phyloP scores from a whole-genome alignment of 2,797 vertebrate genomes.

The Hypotaenidia okinawae region DNA sequence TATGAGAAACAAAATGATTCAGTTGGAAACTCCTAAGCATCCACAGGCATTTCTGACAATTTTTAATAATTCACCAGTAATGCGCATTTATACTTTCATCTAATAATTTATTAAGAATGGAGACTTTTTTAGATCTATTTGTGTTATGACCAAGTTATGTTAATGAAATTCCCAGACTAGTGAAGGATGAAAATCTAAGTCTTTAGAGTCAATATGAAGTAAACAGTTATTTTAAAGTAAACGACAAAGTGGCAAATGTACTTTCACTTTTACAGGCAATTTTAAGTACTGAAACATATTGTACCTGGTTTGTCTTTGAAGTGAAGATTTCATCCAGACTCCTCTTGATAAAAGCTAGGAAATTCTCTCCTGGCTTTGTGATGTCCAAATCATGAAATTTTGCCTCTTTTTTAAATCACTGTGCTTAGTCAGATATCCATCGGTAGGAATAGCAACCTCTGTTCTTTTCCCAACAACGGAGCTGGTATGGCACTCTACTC shows the following conservation, averaged over 20 bases:
- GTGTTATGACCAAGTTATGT: neutral
- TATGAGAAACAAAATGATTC: neutral
- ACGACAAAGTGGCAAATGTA: neutral
- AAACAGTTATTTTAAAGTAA: neutral
- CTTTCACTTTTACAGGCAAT: neutral
- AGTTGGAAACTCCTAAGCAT: neutral
- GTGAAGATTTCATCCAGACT: neutral
- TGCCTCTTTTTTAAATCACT: neutral
- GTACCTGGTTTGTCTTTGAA: neutral
- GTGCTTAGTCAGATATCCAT: neutral
- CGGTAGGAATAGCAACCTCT: neutral
- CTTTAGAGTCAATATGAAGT: neutral
- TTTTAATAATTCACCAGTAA: neutral
- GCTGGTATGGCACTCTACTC: neutral
- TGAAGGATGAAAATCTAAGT: neutral
- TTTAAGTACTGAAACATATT: neutral
- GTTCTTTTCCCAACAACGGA: neutral
- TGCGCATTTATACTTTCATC: neutral
- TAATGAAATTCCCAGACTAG: neutral
- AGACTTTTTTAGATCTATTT: neutral
- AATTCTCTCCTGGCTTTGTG: neutral
- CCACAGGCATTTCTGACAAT: neutral
- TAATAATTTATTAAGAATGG: neutral
- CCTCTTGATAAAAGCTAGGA: neutral
- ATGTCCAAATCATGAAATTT: neutral